These are phyloP conservation scores for Luffia ferchaultella DNA, from an alignment of 2,888 invertebrate species.

Conservation along the genomic window DNA sequence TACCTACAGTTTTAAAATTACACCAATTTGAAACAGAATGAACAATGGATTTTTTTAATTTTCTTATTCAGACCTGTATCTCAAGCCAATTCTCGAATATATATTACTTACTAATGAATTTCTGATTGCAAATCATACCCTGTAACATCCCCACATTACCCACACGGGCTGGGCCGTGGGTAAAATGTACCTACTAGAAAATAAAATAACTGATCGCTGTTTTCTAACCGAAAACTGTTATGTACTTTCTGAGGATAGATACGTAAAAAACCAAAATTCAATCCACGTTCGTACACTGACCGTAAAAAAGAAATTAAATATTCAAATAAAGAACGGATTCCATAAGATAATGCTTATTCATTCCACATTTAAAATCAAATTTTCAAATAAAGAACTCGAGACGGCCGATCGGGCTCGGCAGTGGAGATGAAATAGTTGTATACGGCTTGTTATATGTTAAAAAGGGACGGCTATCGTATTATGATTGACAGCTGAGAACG, in stretches of 20 bases:
- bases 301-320: conserved; percentile 58
- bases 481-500: conserved; percentile 68
- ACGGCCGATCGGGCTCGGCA: conserved; percentile 49
- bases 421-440: conserved; percentile 34
- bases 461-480: conserved; percentile 58
- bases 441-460: conserved; percentile 31
- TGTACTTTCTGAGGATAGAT: conserved; percentile 41
- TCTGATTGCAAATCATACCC: no score
- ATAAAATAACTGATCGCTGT: neutral
- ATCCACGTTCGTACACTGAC: conserved; percentile 37
- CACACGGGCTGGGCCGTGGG: no score
- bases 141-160: no score
- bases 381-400: conserved; percentile 61
- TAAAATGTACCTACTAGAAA: no score
- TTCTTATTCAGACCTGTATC: no score
- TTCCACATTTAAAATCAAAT: conserved; percentile 66
- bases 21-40: no score
- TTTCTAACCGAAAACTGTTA: conserved; percentile 28
- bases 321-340: conserved; percentile 61
- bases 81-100: no score
- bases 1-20: no score
- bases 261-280: conserved; percentile 27
- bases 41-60: no score
- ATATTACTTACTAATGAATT: no score
- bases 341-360: conserved; percentile 66